Conservation (phyloP, 2,888 invertebrate genomes). For the Aproaerema taeniolella region DNA sequence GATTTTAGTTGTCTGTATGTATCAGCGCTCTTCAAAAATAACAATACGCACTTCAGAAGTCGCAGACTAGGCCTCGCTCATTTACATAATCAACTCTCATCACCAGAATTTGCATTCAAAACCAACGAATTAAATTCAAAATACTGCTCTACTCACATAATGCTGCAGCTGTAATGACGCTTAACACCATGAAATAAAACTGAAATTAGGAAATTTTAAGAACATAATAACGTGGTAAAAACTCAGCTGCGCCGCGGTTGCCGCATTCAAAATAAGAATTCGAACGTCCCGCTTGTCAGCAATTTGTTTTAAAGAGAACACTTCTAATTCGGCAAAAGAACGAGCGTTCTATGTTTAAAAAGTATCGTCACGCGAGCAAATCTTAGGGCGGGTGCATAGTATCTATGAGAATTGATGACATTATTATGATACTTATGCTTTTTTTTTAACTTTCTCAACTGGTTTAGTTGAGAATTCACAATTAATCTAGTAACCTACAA, state of each 20-base stretch:
- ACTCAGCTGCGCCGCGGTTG: constrained; percentile 40
- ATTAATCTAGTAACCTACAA: too few species aligned
- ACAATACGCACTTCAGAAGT: constrained; percentile 45
- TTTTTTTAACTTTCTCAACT: too few species aligned
- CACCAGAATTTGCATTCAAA: constrained; percentile 62
- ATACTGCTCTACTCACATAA: constrained; percentile 28
- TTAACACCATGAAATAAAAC: constrained; percentile 1
- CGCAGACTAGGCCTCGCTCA: constrained; percentile 41
- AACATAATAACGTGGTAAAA: constrained; percentile 19
- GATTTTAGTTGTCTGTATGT: not conserved
- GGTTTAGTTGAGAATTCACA: too few species aligned
- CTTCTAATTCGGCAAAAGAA: constrained; percentile 75
- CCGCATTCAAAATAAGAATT: constrained; percentile 62
- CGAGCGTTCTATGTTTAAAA: constrained; percentile 69
- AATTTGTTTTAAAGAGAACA: constrained; percentile 76
- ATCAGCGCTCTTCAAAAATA: constrained; percentile 13
- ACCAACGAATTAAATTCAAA: constrained; percentile 57
- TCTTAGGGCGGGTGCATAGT: constrained; percentile 30
- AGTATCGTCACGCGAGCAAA: constrained; percentile 66
- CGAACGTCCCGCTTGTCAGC: constrained; percentile 71
- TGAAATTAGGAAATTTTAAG: constrained; percentile 1
- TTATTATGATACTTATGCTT: too few species aligned
- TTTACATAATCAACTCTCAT: constrained; percentile 70
- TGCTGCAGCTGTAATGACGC: too few species aligned
- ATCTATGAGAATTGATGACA: too few species aligned